phyloP scores from a whole-genome alignment of 2,797 vertebrate genomes.

The Buphagus erythrorhynchus region DNA sequence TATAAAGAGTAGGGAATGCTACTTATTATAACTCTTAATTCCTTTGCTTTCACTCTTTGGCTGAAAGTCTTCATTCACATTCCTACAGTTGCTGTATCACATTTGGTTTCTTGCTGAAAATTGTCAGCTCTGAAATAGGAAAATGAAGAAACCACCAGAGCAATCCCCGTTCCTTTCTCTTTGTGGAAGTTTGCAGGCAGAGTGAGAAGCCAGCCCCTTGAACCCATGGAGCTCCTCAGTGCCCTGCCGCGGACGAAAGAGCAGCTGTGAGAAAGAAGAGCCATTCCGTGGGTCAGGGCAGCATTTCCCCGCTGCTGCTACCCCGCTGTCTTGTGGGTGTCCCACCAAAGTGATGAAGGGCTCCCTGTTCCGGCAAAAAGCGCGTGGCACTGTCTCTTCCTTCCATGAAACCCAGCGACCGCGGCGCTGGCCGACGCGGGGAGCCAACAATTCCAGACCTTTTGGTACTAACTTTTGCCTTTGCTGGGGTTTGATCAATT shows the following conservation, averaged over 20 bases:
- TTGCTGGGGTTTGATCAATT: not conserved
- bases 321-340: accelerated
- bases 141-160: not conserved
- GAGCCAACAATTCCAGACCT: not conserved
- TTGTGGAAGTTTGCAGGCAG: not conserved
- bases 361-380: not conserved
- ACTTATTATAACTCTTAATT: not conserved
- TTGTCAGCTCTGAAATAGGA: not conserved
- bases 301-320: accelerated
- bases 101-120: not conserved
- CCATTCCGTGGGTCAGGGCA: accelerated
- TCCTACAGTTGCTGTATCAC: not conserved
- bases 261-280: not conserved
- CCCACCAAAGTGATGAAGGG: accelerated
- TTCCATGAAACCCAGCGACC: accelerated
- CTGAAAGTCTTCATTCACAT: not conserved
- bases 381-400: accelerated
- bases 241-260: not conserved
- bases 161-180: not conserved
- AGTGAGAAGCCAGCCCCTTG: not conserved
- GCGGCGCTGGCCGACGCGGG: accelerated
- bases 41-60: not conserved
- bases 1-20: not conserved
- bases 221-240: accelerated
- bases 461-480: not conserved